phyloP scores from a whole-genome alignment of 2,797 vertebrate species.

The Zenarchopterus dispar region DNA sequence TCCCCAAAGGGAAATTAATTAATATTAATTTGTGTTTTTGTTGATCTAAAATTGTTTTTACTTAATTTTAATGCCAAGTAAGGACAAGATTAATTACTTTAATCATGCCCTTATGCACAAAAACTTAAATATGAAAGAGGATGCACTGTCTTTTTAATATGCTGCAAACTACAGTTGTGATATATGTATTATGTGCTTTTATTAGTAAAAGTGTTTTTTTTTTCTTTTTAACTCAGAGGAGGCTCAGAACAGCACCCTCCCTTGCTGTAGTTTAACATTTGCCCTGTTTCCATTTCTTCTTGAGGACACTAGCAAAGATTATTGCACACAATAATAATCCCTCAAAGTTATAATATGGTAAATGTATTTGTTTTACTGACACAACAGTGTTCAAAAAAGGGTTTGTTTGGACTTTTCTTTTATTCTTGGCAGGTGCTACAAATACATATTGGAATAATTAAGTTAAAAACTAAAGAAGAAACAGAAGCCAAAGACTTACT shows the following conservation, averaged over 20 bases:
- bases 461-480: neutral
- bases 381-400: neutral
- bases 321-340: constrained; percentile 3
- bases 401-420: neutral
- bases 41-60: too few species aligned
- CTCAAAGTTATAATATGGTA: constrained; percentile 28
- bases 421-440: neutral
- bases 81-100: too few species aligned
- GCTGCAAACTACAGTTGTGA: constrained; percentile 33
- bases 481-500: neutral
- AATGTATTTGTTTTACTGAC: constrained; percentile 1
- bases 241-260: neutral
- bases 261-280: constrained; percentile 31
- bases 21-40: too few species aligned
- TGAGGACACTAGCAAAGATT: constrained; percentile 32
- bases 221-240: constrained; percentile 22
- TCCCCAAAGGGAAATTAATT: too few species aligned
- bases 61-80: too few species aligned
- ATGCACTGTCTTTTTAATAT: neutral
- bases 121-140: neutral
- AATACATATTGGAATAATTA: neutral
- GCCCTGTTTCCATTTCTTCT: constrained; percentile 21
- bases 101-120: neutral
- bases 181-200: constrained; percentile 30
- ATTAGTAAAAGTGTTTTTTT: constrained; percentile 48